Evolutionary conservation across 2,113 vertebrate genomes (phyloP).

Genomic region (Andinoacara biseriatus): DNA sequence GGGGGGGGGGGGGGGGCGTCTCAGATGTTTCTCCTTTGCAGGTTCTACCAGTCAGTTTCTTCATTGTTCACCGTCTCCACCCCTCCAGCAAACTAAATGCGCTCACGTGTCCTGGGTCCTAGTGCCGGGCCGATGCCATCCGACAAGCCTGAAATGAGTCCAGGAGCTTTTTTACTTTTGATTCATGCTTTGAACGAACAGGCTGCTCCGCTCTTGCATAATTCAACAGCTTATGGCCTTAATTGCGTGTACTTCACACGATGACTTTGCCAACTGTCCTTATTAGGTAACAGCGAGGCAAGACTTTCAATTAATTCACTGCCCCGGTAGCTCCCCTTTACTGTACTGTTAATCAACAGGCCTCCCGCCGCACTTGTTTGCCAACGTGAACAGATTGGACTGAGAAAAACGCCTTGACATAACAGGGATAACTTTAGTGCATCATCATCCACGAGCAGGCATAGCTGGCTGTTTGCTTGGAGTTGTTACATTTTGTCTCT

Average conservation of each 20-base stretch:
- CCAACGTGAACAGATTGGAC: conserved; percentile 43
- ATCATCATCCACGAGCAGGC: neutral
- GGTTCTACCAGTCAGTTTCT: conserved; percentile 66
- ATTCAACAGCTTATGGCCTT: conserved; percentile 61
- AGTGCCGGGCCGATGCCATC: conserved; percentile 55
- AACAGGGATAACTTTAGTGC: conserved; percentile 23
- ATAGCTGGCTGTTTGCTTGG: neutral
- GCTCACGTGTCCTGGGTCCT: conserved; percentile 78
- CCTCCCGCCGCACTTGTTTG: conserved; percentile 43
- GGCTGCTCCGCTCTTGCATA: conserved; percentile 56
- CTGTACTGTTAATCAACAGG: conserved; percentile 53
- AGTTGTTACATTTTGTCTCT: neutral
- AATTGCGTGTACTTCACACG: conserved; percentile 24
- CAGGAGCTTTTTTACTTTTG: conserved; percentile 27
- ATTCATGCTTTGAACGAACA: conserved; percentile 52
- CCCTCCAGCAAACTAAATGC: conserved; percentile 64
- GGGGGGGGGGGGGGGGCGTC: neutral
- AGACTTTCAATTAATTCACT: conserved; percentile 50
- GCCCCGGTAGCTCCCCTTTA: conserved; percentile 32
- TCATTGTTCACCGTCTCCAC: conserved; percentile 78
- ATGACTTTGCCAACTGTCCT: conserved; percentile 66
- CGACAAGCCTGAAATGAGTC: neutral
- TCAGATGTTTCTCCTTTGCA: conserved; percentile 62
- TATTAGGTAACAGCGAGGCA: conserved; percentile 53
- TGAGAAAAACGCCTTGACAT: conserved; percentile 29